phyloP scores from a whole-genome alignment of 2,797 vertebrate species.

The Diceros bicornis region DNA sequence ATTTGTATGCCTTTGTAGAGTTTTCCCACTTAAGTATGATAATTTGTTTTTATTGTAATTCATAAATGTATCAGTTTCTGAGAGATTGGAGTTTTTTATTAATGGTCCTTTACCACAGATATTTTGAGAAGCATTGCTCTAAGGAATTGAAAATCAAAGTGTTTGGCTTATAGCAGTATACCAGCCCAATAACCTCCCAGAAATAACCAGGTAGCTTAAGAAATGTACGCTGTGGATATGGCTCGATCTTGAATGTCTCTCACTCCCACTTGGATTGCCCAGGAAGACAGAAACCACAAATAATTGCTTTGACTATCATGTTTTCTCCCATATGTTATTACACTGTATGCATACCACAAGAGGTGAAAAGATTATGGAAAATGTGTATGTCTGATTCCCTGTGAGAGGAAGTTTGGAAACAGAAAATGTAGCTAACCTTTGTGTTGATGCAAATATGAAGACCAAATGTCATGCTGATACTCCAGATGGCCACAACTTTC shows the following conservation, averaged over 20 bases:
- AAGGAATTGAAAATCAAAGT: background rate
- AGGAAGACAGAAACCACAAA: conserved; percentile 21
- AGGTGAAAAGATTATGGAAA: conserved; percentile 46
- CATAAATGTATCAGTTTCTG: background rate
- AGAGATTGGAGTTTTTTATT: background rate
- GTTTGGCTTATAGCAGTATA: background rate
- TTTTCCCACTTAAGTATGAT: background rate
- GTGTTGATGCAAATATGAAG: conserved; percentile 34
- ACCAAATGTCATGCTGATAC: conserved; percentile 59
- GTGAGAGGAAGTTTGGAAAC: conserved; percentile 60
- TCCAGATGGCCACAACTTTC: conserved; percentile 38
- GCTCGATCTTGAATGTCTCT: background rate
- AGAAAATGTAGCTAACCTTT: conserved; percentile 71
- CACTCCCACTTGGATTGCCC: background rate
- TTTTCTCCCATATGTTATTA: conserved; percentile 10
- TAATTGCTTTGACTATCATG: conserved; percentile 4
- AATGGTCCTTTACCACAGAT: background rate
- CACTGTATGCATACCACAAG: background rate
- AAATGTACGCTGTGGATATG: background rate
- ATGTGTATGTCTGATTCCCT: conserved; percentile 2
- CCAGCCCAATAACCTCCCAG: background rate
- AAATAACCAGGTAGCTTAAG: background rate
- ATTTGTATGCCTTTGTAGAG: background rate
- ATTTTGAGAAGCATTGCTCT: background rate
- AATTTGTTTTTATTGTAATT: conserved; percentile 8